These are phyloP conservation scores for Drosophila koepferae DNA, from an alignment of 2,888 invertebrate species.

Conservation along the genomic window DNA sequence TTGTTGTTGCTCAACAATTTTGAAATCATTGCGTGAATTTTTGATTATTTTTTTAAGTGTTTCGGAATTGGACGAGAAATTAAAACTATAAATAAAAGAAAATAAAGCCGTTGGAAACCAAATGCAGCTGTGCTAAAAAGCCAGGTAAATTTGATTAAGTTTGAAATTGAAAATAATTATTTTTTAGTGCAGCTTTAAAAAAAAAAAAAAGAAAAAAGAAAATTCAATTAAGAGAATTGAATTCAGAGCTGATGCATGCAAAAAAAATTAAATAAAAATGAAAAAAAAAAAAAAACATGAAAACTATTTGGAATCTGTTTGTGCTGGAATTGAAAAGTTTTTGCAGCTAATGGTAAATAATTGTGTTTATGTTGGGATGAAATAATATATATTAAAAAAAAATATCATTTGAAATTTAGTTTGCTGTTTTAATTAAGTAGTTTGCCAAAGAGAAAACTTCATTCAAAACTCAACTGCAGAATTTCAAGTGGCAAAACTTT, in stretches of 20 bases:
- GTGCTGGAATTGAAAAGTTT: background rate
- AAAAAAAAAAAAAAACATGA: background rate
- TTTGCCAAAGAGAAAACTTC: background rate
- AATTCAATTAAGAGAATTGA: too few species aligned
- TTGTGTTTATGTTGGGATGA: background rate
- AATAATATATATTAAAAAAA: background rate
- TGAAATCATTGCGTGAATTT: slow-evolving; percentile 13
- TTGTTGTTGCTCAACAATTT: background rate
- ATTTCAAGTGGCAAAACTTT: slow-evolving; percentile 14
- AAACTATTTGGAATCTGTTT: background rate
- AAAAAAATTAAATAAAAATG: background rate
- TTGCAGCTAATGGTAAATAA: background rate
- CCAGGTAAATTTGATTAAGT: slow-evolving; percentile 7
- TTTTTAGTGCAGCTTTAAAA: background rate
- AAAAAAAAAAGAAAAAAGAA: background rate
- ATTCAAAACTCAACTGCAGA: background rate
- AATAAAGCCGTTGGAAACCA: background rate
- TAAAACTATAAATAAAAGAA: background rate
- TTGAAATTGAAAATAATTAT: background rate
- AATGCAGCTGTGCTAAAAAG: background rate
- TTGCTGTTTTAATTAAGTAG: background rate
- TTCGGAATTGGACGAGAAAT: background rate
- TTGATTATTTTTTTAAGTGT: slow-evolving; percentile 19
- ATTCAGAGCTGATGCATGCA: background rate
- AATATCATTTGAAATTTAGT: background rate